Base-by-base conservation (phyloP, 2,113 vertebrate genomes). In the Hucho hucho region DNA sequence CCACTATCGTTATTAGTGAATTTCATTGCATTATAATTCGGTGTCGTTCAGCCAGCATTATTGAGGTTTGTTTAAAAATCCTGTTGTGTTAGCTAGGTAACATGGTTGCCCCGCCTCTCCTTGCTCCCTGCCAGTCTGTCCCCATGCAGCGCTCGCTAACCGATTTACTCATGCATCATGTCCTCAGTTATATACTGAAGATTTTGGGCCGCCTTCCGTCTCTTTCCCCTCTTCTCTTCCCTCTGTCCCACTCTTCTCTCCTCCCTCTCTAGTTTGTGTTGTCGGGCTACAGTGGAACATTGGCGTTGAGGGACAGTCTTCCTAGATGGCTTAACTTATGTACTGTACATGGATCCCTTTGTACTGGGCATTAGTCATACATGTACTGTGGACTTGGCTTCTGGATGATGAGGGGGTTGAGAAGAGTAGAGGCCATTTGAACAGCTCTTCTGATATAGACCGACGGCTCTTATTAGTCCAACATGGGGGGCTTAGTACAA, bases 131-230 rank as follows among this genome's bases (percentile, higher is more conserved):
- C 79, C 22, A 82, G 83, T 82, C 86, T 79, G 46, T 86, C 81
- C 72, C 76, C 83, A 73, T 81, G 83, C 87, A 83, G 81, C 74
- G 88, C 9, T 43, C 37, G 37, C 77, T 87, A 83, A 86, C 83
- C 65, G 59, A 83, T 88, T n/a, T 84, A 83, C 89, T 87, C 83
- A 88, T 89, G 89, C 89, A 91, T 90, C 89, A 83, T 80, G 79
- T 83, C 86, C 69, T 83, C 43, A 4, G 75, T 80, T 77, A 75
- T 84, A 82, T 75, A 81, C 70, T 47, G 83, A 89, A 79, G 77
- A 80, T 81, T 88, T 81, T 37, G 84, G 75, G 76, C 70, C 79
- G 76, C 72, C 56, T 12, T n/a, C 32, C 46, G 25, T 46, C 46
- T 43, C 65, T 67, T 7, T 63, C 22, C 61, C 58, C 71, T 46